These are phyloP conservation scores for Eunapius fragilis DNA, from an alignment of 37 sponge, comb jelly and placozoan species.

Conservation along the genomic window DNA sequence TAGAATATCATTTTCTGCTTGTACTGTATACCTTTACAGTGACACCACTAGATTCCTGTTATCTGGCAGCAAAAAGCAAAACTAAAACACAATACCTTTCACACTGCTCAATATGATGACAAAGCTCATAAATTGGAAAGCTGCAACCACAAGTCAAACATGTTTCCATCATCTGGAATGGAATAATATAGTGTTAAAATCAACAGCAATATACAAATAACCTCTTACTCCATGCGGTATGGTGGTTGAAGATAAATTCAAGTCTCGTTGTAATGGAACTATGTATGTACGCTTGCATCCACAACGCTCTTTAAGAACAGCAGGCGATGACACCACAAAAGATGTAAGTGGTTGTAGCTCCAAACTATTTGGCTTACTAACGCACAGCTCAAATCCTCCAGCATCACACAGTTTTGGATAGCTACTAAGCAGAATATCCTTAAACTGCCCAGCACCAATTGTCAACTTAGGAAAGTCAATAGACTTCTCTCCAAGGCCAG, in stretches of 20 bases:
- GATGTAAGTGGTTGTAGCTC: constrained; percentile 35
- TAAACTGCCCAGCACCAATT: constrained; percentile 21
- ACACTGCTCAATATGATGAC: not conserved
- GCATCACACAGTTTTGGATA: constrained; percentile 25
- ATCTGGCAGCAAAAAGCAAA: too few species aligned
- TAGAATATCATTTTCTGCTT: too few species aligned
- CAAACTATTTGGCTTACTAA: constrained; percentile 16
- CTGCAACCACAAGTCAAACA: constrained; percentile 18
- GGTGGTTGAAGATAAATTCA: constrained; percentile 9
- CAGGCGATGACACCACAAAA: constrained; percentile 12
- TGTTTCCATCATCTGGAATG: constrained; percentile 10
- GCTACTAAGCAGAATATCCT: constrained; percentile 17
- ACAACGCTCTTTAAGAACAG: constrained; percentile 35
- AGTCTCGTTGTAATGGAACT: constrained; percentile 36
- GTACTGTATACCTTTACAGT: too few species aligned
- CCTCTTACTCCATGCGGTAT: too few species aligned
- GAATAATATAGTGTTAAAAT: not conserved
- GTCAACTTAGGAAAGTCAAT: constrained; percentile 21
- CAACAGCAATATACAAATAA: too few species aligned
- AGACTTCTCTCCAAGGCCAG: constrained; percentile 54
- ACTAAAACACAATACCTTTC: too few species aligned
- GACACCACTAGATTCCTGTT: too few species aligned
- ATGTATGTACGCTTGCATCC: constrained; percentile 52
- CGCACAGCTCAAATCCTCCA: constrained; percentile 33
- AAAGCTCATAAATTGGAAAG: not conserved